phyloP scores from a whole-genome alignment of 2,888 invertebrate genomes.

The Helicoverpa assulta region DNA sequence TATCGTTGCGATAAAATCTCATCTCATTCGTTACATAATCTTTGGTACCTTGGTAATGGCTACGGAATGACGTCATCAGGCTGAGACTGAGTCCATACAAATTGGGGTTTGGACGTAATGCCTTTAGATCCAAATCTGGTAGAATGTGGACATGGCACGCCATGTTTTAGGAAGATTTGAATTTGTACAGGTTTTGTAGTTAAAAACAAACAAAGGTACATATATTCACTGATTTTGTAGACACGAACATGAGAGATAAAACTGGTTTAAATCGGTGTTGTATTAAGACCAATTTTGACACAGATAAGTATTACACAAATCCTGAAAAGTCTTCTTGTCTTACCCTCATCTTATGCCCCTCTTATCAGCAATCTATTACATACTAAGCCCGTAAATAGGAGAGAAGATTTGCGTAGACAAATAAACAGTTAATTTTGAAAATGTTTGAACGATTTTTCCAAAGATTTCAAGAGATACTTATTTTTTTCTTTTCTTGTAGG shows the following conservation, averaged over 20 bases:
- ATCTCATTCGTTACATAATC: constrained; percentile 44
- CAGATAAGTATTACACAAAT: no score
- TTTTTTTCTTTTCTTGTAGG: background rate
- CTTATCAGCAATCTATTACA: no score
- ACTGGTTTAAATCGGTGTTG: no score
- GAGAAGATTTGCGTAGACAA: no score
- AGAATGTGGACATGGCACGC: constrained; percentile 1
- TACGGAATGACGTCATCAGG: constrained; percentile 12
- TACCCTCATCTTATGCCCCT: no score
- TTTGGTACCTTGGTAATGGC: constrained; percentile 32
- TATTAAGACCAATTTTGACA: no score
- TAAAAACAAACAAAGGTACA: background rate
- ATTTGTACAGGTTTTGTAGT: background rate
- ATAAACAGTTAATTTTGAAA: no score
- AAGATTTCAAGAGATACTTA: no score
- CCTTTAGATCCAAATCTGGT: constrained; percentile 21
- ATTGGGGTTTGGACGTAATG: constrained; percentile 25
- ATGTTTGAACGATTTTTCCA: no score
- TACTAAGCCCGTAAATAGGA: no score
- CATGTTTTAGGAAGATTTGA: background rate
- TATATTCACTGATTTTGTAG: background rate
- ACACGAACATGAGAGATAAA: no score
- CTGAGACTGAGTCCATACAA: constrained; percentile 18
- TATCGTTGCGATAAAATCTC: constrained; percentile 24
- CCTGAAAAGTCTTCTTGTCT: no score